Conservation (phyloP, 1,140 invertebrate genomes). For the Anoplophora glabripennis region DNA sequence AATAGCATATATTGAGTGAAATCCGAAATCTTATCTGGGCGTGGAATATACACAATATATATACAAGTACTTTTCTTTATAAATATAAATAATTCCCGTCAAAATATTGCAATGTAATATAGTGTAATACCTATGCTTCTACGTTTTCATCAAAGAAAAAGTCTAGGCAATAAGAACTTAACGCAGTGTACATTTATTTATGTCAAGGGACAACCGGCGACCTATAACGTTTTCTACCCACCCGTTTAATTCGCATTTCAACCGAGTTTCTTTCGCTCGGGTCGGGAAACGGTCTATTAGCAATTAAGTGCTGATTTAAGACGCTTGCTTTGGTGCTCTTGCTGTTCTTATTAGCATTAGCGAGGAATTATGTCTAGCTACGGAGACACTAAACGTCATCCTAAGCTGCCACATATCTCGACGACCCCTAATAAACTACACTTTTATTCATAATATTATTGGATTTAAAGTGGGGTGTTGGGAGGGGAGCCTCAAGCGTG, state of each 20-base stretch:
- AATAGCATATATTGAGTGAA: too few relatives aligned
- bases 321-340: conserved; percentile 23
- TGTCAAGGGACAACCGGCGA: too few relatives aligned
- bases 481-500: too few relatives aligned
- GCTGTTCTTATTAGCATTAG: conserved; percentile 32
- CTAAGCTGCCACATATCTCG: conserved; percentile 13
- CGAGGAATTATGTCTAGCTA: conserved; percentile 21
- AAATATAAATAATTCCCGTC: too few relatives aligned
- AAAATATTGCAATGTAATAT: too few relatives aligned
- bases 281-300: conserved; percentile 32
- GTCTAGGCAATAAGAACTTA: too few relatives aligned
- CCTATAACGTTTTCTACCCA: neutral
- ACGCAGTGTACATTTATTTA: too few relatives aligned
- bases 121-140: too few relatives aligned
- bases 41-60: too few relatives aligned
- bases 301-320: conserved; percentile 36
- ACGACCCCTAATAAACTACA: conserved; percentile 9
- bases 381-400: conserved; percentile 26
- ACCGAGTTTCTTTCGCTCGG: conserved; percentile 26
- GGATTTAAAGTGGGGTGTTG: conserved; percentile 3
- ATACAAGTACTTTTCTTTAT: too few relatives aligned
- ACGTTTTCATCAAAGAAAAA: too few relatives aligned
- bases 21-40: too few relatives aligned
- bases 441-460: conserved; percentile 16
- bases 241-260: conserved; percentile 25